phyloP scores from a whole-genome alignment of 1,140 invertebrate genomes.

The Polypedilum vanderplanki region DNA sequence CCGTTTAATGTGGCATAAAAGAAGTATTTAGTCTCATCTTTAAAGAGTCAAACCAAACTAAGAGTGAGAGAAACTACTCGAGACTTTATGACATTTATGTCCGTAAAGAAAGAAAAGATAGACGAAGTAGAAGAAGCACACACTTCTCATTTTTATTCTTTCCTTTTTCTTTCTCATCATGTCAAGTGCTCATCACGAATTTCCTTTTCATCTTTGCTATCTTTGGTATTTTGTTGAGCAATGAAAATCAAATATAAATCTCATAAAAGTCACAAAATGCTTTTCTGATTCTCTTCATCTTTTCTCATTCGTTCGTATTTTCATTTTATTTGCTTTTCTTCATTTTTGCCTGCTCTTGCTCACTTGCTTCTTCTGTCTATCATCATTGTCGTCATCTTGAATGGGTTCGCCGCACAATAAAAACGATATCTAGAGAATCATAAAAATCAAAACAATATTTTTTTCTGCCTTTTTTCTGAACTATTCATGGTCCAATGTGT shows the following conservation, averaged over 20 bases:
- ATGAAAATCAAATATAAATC: constrained; percentile 20
- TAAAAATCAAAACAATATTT: constrained; percentile 20
- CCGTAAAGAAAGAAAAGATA: not conserved
- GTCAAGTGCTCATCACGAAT: not conserved
- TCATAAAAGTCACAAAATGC: constrained; percentile 2
- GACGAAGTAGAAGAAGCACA: not conserved
- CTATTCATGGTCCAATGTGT: constrained; percentile 4
- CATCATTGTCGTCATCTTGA: constrained; percentile 11
- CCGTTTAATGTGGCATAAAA: too few species aligned
- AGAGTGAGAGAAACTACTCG: too few species aligned
- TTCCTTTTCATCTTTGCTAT: not conserved
- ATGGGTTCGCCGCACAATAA: not conserved
- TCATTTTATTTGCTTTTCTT: not conserved
- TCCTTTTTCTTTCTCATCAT: not conserved
- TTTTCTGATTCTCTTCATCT: not conserved
- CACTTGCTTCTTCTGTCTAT: not conserved
- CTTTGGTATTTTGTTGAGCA: not conserved
- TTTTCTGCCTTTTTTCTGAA: not conserved
- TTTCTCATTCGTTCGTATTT: not conserved
- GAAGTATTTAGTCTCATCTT: too few species aligned
- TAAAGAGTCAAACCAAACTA: too few species aligned
- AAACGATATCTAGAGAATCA: not conserved
- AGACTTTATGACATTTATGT: not conserved
- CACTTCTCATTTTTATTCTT: constrained; percentile 2
- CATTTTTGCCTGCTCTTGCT: too few species aligned